Base-by-base conservation (phyloP, 1,140 invertebrate genomes). In the Calephelis nemesis region DNA sequence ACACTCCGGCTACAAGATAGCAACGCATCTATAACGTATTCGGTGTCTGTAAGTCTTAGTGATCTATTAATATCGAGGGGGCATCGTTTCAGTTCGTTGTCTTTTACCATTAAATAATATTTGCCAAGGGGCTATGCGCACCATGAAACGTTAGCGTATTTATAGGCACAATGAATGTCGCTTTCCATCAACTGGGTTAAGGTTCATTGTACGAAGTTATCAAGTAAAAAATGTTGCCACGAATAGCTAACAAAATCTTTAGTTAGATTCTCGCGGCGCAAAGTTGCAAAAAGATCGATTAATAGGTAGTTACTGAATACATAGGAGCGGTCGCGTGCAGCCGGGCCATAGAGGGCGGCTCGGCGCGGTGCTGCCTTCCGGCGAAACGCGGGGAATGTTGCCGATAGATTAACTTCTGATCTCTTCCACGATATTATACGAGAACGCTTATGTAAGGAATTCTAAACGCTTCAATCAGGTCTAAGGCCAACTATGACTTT, bases 331-430 rank as follows among this genome's bases (percentile, higher is more conserved):
- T 87, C 77, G 82, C 81, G 84, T 84, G 85, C 75, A 76, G 73
- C 70, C 69, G 74, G 69, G 78, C 80, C 72, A 78, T 84, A 77
- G 82, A 78, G 74, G 76, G 77, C 76, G 76, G 65, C 60, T 74
- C 76, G 79, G 70, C 85, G 84, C 85, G 64, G 70, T 74, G 78
- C 63, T 90, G 87, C 88, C 87, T 90, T 89, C 88, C 88, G 87
- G 87, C 87, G 77, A 86, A 89, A 86, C 82, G 82, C 85, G 79
- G 83, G 83, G 83, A 91, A 89, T 91, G 85, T 89, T 91, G 87
- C 85, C 87, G 87, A 90, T 90, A 90, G 85, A 90, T 90, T 90
- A 90, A 90, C 88, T 90, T 89, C 87, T 90, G 88, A 89, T 90
- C 87, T 90, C 87, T 89, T 90, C 89, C 84, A 85, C 85, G 87